Evolutionary conservation across 2,113 vertebrate species (phyloP).

Genomic region (western clawed frog (Xenopus tropicalis)): DNA sequence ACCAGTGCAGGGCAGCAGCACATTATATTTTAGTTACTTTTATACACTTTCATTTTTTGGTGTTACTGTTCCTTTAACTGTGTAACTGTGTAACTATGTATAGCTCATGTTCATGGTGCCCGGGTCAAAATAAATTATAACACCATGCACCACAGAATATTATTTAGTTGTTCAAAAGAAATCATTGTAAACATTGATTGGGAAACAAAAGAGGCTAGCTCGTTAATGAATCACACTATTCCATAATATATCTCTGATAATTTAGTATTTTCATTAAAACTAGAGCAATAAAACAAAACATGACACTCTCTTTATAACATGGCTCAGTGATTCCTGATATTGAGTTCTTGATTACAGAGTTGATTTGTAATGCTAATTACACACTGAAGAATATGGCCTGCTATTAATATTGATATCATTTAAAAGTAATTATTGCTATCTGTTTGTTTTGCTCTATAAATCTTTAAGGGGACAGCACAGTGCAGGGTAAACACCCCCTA

Average conservation of each 20-base stretch:
- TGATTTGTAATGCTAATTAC: conserved; percentile 1
- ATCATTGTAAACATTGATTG: no score
- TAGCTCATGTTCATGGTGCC: no score
- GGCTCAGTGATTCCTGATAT: neutral
- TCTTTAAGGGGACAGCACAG: neutral
- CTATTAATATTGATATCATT: neutral
- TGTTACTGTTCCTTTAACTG: no score
- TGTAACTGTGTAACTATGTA: no score
- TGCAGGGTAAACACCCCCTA: no score
- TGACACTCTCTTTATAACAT: neutral
- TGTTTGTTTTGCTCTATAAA: neutral
- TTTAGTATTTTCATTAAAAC: neutral
- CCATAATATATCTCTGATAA: neutral
- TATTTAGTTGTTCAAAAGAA: no score
- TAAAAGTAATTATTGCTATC: neutral
- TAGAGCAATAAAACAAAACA: neutral
- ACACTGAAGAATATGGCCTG: neutral
- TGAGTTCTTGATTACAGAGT: neutral
- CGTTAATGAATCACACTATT: neutral
- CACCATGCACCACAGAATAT: no score
- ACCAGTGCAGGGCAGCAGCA: no score
- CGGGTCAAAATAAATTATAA: no score
- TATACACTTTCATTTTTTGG: no score
- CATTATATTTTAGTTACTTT: no score
- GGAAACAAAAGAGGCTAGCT: neutral